phyloP scores from a whole-genome alignment of 2,797 vertebrate species.

The Myotis pilosus region DNA sequence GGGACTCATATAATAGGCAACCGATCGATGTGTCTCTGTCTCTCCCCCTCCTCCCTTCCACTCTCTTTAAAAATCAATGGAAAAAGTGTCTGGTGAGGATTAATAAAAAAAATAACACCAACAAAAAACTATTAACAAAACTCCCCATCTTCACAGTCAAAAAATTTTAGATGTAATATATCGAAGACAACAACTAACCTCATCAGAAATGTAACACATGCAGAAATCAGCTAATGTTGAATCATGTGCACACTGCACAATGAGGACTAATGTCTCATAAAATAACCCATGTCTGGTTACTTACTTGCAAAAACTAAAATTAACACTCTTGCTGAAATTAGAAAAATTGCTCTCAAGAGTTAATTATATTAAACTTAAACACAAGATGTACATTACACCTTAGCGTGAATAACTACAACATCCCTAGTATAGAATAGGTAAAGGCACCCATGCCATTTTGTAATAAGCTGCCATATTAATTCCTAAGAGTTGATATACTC shows the following conservation, averaged over 20 bases:
- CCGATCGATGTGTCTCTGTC: too few relatives aligned
- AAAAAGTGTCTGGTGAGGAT: too few relatives aligned
- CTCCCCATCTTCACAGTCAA: background rate
- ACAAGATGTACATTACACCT: background rate
- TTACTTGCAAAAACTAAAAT: background rate
- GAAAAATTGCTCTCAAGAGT: background rate
- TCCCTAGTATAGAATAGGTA: background rate
- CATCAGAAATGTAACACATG: background rate
- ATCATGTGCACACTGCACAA: background rate
- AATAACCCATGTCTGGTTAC: background rate
- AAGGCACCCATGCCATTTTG: background rate
- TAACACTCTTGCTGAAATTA: background rate
- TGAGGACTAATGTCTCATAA: background rate
- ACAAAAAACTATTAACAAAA: background rate
- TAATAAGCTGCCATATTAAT: background rate
- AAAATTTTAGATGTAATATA: background rate
- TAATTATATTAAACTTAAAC: constrained; percentile 19
- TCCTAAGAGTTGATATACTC: background rate
- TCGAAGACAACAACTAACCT: background rate
- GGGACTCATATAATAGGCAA: too few relatives aligned
- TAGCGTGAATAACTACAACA: background rate
- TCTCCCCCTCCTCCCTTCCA: too few relatives aligned
- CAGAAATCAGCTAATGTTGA: background rate
- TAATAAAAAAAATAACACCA: too few relatives aligned
- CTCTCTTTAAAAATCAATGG: too few relatives aligned